Conservation (phyloP, 2,113 vertebrate species). For the Tragelaphus strepsiceros region DNA sequence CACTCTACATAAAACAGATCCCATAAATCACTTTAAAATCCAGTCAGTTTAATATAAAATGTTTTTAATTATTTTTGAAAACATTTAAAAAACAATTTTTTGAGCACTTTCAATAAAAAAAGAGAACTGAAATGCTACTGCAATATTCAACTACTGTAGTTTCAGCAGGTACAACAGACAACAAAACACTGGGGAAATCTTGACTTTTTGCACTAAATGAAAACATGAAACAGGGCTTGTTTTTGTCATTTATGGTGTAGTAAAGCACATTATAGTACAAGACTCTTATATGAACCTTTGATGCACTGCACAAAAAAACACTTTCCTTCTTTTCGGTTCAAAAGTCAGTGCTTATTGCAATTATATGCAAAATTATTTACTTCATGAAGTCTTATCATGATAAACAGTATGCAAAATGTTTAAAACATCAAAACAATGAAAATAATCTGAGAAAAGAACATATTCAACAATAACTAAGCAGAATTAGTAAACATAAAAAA, state of each 20-base stretch:
- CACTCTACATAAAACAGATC: not conserved
- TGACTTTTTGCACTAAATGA: slow-evolving; percentile 89
- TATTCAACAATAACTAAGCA: slow-evolving; percentile 93
- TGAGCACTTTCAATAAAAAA: slow-evolving; percentile 95
- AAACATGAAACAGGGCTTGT: slow-evolving; percentile 86
- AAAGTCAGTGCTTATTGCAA: slow-evolving; percentile 93
- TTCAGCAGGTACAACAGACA: slow-evolving; percentile 94
- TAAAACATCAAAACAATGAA: slow-evolving; percentile 86
- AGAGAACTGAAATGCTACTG: slow-evolving; percentile 92
- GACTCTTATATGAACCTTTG: slow-evolving; percentile 90
- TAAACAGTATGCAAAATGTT: slow-evolving; percentile 83
- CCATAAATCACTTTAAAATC: slow-evolving; percentile 58
- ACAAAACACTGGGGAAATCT: slow-evolving; percentile 84
- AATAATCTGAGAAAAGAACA: slow-evolving; percentile 86
- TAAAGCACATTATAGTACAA: slow-evolving; percentile 86
- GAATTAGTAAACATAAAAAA: slow-evolving; percentile 92
- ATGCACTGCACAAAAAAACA: slow-evolving; percentile 88
- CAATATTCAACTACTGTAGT: slow-evolving; percentile 98
- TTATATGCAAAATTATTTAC: slow-evolving; percentile 86
- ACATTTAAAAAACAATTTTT: slow-evolving; percentile 95
- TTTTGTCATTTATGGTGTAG: slow-evolving; percentile 83
- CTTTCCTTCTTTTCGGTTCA: slow-evolving; percentile 88
- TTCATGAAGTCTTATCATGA: slow-evolving; percentile 90
- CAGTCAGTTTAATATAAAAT: slow-evolving; percentile 90
- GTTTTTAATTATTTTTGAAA: slow-evolving; percentile 98